A percentile compares a stretch with the other conserved stretches of the same genome.
Evolutionary conservation across 2,113 vertebrate genomes (phyloP).

Genomic region (Motacilla tschutschensis): DNA sequence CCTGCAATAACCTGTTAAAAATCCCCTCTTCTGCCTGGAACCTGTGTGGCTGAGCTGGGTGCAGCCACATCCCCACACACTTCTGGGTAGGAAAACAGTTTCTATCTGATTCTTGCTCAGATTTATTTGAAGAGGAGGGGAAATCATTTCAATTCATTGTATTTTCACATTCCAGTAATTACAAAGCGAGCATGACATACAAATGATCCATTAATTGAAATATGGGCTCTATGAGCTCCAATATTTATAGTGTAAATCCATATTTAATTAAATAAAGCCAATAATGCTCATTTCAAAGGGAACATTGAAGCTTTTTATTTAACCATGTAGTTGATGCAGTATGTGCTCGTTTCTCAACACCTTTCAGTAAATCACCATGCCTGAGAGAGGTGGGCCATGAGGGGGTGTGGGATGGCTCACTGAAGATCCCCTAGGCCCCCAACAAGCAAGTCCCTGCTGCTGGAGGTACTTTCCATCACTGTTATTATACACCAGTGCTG

Average conservation of each 20-base stretch:
- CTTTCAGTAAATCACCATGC: not conserved
- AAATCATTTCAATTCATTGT: constrained; percentile 60
- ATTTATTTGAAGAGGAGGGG: constrained; percentile 44
- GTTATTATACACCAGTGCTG: not conserved
- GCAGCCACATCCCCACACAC: not conserved
- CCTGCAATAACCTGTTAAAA: not conserved
- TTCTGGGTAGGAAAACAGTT: not conserved
- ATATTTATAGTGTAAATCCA: constrained; percentile 79
- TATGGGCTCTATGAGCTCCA: constrained; percentile 67
- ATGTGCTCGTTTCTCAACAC: not conserved
- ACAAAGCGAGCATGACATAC: constrained; percentile 74
- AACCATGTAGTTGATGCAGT: constrained; percentile 37
- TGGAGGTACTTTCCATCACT: not conserved
- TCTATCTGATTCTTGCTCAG: constrained; percentile 22
- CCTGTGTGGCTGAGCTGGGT: rapidly evolving
- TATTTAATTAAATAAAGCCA: constrained; percentile 82
- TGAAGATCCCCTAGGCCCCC: not conserved
- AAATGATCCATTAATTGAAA: constrained; percentile 81
- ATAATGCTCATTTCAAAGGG: constrained; percentile 75
- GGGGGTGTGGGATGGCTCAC: not conserved
- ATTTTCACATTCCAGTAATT: constrained; percentile 76
- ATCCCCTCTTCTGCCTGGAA: no score
- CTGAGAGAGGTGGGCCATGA: not conserved
- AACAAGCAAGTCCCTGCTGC: not conserved
- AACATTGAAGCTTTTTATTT: constrained; percentile 67